Conservation (phyloP, 2,797 vertebrate species). For the Sparus aurata region DNA sequence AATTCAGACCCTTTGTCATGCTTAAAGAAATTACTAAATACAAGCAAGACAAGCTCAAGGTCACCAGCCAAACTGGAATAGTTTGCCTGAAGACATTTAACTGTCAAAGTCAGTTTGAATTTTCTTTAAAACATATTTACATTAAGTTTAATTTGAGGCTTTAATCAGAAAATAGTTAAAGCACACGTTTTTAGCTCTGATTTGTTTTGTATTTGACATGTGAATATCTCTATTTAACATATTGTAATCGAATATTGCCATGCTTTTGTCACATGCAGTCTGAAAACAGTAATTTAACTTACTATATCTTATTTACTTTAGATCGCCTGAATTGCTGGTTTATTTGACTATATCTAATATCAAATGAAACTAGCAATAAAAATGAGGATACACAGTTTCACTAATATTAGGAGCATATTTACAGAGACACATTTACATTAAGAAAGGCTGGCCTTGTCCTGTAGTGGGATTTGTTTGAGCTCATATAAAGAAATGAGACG, state of each 20-base stretch:
- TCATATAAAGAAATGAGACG: neutral
- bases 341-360: no score
- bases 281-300: no score
- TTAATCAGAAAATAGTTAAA: neutral
- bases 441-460: neutral
- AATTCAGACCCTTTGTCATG: neutral
- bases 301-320: no score
- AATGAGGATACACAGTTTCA: neutral
- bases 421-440: no score
- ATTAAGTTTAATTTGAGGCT: neutral
- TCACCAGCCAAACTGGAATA: neutral
- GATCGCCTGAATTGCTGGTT: no score
- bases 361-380: neutral
- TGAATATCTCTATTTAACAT: neutral
- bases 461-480: neutral
- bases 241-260: neutral
- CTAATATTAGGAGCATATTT: neutral
- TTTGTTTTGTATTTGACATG: neutral
- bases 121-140: neutral
- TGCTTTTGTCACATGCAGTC: no score
- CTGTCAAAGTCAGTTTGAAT: neutral
- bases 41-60: neutral
- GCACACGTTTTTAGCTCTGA: neutral
- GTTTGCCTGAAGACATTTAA: neutral
- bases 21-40: neutral